Conservation (phyloP, 2,888 invertebrate species). For the Amphiduros pacificus region DNA sequence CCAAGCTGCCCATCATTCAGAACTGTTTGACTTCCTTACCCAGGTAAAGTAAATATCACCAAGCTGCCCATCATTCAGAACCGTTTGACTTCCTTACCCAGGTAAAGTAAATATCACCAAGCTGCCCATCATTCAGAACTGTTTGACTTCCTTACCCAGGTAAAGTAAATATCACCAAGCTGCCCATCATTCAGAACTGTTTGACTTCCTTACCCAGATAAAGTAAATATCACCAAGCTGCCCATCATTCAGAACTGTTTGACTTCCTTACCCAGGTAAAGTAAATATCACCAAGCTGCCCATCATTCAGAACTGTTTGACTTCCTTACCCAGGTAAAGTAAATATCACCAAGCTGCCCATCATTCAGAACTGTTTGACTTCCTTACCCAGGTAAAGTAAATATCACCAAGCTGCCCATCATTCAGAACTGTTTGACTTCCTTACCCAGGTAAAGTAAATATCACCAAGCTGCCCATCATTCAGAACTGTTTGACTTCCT, state of each 20-base stretch:
- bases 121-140: conserved; percentile 80
- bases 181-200: conserved; percentile 79
- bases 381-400: conserved; percentile 66
- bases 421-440: conserved; percentile 78
- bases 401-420: conserved; percentile 75
- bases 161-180: conserved; percentile 66
- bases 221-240: conserved; percentile 69
- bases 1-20: conserved; percentile 76
- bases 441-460: conserved; percentile 66
- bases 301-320: conserved; percentile 80
- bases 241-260: conserved; percentile 81
- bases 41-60: conserved; percentile 62
- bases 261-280: conserved; percentile 67
- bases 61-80: conserved; percentile 77
- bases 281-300: conserved; percentile 72
- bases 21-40: conserved; percentile 77
- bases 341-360: conserved; percentile 76
- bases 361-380: conserved; percentile 78
- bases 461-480: conserved; percentile 74
- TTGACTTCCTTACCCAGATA: conserved; percentile 70
- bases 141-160: conserved; percentile 72
- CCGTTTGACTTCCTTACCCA: conserved; percentile 76
- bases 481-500: conserved; percentile 79
- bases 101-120: conserved; percentile 62
- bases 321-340: conserved; percentile 66